phyloP scores from a whole-genome alignment of 2,888 invertebrate species.

The Fragum whitleyi region DNA sequence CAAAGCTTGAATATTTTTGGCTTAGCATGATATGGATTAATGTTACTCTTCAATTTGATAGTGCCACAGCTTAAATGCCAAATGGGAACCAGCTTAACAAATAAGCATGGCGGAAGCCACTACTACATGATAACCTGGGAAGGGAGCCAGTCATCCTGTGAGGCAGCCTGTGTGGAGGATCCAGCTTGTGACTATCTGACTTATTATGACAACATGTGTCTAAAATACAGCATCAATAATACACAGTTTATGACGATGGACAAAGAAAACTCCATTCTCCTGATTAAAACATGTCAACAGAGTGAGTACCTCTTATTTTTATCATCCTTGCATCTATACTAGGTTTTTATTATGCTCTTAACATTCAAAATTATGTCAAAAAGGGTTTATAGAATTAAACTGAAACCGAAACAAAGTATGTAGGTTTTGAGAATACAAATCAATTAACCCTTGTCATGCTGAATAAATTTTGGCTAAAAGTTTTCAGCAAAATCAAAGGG shows the following conservation, averaged over 20 bases:
- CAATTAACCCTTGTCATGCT: too few relatives aligned
- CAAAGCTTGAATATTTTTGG: too few relatives aligned
- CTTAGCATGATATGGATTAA: too few relatives aligned
- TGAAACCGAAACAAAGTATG: too few relatives aligned
- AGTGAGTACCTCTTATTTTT: not conserved
- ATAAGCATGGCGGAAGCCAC: conserved; percentile 1
- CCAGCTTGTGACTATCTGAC: conserved; percentile 6
- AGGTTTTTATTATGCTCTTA: too few relatives aligned
- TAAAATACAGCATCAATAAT: not conserved
- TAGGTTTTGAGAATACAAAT: too few relatives aligned
- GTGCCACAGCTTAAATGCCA: conserved; percentile 11
- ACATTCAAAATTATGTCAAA: too few relatives aligned
- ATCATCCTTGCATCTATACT: too few relatives aligned
- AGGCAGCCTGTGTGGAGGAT: conserved; percentile 16
- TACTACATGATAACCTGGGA: not conserved
- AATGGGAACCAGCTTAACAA: not conserved
- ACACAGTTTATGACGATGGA: not conserved
- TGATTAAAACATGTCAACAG: conserved; percentile 19
- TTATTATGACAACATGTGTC: conserved; percentile 2
- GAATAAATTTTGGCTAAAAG: too few relatives aligned
- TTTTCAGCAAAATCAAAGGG: too few relatives aligned
- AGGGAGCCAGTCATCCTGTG: conserved; percentile 3
- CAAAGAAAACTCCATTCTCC: not conserved
- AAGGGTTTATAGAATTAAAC: too few relatives aligned
- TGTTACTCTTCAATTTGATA: not conserved